Conservation (phyloP, 37 sponge, comb jelly and placozoan genomes). For the Aphrocallistes beatrix region DNA sequence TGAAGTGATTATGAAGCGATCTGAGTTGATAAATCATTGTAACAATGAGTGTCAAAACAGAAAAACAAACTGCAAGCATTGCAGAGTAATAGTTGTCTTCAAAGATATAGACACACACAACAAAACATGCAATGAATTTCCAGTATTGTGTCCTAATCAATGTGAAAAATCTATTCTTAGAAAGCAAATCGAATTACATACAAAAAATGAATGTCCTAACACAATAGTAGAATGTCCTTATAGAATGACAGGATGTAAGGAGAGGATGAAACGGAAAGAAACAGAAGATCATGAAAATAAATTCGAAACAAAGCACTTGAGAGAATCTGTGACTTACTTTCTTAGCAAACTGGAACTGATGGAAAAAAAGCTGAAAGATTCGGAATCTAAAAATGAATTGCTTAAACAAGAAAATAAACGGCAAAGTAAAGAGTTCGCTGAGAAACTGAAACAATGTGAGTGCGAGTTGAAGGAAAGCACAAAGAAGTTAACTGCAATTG, state of each 20-base stretch:
- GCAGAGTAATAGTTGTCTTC: not conserved
- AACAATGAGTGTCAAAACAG: not conserved
- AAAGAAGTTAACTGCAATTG: too few species aligned
- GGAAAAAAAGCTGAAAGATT: too few species aligned
- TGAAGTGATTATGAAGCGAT: not conserved
- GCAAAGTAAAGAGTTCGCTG: too few species aligned
- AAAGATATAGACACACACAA: not conserved
- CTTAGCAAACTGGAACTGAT: too few species aligned
- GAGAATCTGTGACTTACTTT: too few species aligned
- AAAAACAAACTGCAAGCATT: not conserved
- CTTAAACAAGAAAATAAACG: too few species aligned
- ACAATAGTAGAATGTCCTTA: not conserved
- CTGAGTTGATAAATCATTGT: not conserved
- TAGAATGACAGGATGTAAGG: not conserved
- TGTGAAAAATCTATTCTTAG: not conserved
- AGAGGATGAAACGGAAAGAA: not conserved
- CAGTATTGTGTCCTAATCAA: not conserved
- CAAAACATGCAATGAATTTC: not conserved
- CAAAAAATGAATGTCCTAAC: not conserved
- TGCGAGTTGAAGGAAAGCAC: too few species aligned
- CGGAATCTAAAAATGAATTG: too few species aligned
- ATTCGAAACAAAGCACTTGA: not conserved
- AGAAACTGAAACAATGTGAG: too few species aligned
- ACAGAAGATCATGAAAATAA: not conserved
- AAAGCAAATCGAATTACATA: not conserved